Evolutionary conservation across 2,113 vertebrate species (phyloP), one percentile per base, ranked within the genome.

Genomic region (Pristiophorus japonicus): DNA sequence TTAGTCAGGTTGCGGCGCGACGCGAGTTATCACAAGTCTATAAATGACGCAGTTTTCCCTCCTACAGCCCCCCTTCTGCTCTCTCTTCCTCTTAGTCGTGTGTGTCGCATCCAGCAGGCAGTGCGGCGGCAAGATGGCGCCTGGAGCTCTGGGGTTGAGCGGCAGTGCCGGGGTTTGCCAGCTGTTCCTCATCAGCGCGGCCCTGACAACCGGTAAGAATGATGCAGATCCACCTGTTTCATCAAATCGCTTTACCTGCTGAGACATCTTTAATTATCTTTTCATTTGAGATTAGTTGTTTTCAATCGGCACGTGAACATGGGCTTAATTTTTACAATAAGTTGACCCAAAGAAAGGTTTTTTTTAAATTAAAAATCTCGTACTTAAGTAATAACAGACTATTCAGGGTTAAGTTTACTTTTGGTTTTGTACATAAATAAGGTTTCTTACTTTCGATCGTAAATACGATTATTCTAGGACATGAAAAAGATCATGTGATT

Each of bases 111-210:
- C 59, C 93, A 67, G 22, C 14, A 94, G 24, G 38, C 93, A 94
- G 66, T 70, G 63, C 93, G 93, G 93, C 12, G 63, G 66, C 0
- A 94, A 94, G 45, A 94, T 94, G 93, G 93, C 93, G 93, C 20
- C 11, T 11, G 42, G 62, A 30, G 42, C 10, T 18, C 1, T 5
- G 12, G 24, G 1, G 1, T 4, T 47, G 20, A 5, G 65, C 0
- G 66, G 63, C 20, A 0, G 66, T 47, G 65, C 4, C 2, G 42
- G 42, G 4, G 2, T 70, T 34, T 14, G 10, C 20, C 93, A 70
- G 65, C 93, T 94, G 65, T 47, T 94, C 45, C 4, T 94, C 22
- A 47, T 70, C 65, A 30, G n/a, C 45, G 27, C 65, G 27, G 66
- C 27, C 93, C 93, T 94, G 65, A 70, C 66, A 34, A 94, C 66